These are phyloP conservation scores for Syrrhaptes paradoxus DNA, from an alignment of 2,113 vertebrate genomes.

Conservation along the genomic window DNA sequence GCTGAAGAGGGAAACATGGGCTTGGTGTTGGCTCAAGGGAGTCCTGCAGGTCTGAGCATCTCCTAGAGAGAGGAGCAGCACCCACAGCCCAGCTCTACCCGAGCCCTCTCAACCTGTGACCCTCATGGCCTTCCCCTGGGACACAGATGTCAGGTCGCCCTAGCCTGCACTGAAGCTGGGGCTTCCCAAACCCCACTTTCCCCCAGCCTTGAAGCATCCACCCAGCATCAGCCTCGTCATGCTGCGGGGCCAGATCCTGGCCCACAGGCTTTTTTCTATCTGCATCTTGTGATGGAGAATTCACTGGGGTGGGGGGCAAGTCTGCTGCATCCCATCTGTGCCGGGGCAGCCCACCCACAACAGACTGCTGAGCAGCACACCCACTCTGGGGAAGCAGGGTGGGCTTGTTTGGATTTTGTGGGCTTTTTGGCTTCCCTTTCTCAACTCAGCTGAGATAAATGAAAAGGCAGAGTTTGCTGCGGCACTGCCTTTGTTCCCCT, in stretches of 20 bases:
- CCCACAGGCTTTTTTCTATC: fast-evolving
- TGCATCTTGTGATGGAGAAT: not conserved
- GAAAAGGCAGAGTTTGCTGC: not conserved
- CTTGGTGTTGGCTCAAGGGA: not conserved
- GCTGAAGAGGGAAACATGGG: not conserved
- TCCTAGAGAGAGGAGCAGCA: not conserved
- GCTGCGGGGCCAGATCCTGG: not conserved
- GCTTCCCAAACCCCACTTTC: not conserved
- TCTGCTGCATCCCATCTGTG: not conserved
- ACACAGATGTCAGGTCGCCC: not conserved
- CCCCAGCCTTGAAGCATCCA: not conserved
- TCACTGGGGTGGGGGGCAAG: not conserved
- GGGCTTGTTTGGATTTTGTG: not conserved
- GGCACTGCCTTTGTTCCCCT: not conserved
- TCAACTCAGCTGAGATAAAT: not conserved
- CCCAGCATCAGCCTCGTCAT: fast-evolving
- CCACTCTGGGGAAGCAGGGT: not conserved
- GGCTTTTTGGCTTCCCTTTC: not conserved
- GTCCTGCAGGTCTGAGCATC: not conserved
- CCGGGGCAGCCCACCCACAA: not conserved
- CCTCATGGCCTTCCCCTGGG: not conserved
- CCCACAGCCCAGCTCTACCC: not conserved
- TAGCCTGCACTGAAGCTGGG: not conserved
- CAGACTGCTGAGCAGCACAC: not conserved
- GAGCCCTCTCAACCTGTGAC: not conserved